Conservation (phyloP, 2,113 vertebrate species). For the Oryzias celebensis region DNA sequence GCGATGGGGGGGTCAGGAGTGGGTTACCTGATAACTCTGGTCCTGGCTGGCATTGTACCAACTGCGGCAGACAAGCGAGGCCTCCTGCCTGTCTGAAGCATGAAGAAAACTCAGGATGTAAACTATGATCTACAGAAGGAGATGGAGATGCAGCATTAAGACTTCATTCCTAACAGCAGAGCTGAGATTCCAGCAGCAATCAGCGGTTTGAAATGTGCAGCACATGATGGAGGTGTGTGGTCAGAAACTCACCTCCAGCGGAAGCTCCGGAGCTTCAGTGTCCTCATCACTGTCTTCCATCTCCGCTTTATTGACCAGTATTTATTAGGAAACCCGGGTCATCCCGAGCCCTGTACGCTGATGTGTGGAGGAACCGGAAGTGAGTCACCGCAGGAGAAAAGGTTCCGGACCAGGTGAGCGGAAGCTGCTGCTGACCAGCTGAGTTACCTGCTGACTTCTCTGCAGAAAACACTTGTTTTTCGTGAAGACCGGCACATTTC, state of each 20-base stretch:
- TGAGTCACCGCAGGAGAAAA: background rate
- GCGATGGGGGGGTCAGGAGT: fast-evolving
- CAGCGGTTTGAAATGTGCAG: no score
- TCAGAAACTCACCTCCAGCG: slow-evolving; percentile 68
- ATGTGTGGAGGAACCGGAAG: no score
- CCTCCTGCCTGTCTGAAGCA: slow-evolving; percentile 82
- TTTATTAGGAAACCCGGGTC: background rate
- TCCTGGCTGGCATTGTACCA: slow-evolving; percentile 85
- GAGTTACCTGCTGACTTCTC: background rate
- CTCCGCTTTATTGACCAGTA: slow-evolving; percentile 11
- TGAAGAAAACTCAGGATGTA: slow-evolving; percentile 84
- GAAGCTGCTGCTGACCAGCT: fast-evolving
- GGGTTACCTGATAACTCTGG: slow-evolving; percentile 77
- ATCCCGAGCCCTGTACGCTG: background rate
- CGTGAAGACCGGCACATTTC: background rate
- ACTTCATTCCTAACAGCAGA: background rate
- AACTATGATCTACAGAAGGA: slow-evolving; percentile 76
- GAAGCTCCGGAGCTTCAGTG: slow-evolving; percentile 64
- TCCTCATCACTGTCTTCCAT: slow-evolving; percentile 51
- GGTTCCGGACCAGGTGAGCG: fast-evolving
- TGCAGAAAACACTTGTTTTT: slow-evolving; percentile 3
- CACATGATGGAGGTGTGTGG: no score
- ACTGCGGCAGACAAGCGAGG: slow-evolving; percentile 79
- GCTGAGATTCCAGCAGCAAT: background rate
- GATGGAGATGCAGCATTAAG: background rate